Percentiles rank a stretch among this genome's conserved stretches.
Conservation (phyloP, 2,113 vertebrate genomes). For the Bubalus kerabau region DNA sequence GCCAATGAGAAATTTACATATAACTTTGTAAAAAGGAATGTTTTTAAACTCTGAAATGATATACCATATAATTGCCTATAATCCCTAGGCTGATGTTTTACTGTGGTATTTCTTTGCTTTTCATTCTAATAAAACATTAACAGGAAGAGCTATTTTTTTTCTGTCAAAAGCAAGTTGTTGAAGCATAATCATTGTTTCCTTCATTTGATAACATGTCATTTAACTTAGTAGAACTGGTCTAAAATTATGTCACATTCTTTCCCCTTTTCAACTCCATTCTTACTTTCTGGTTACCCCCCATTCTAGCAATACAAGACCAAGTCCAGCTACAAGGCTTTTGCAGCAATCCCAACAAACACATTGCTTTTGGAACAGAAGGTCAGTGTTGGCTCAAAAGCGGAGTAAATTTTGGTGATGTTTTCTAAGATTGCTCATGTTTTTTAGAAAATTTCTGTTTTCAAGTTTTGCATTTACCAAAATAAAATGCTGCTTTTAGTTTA, state of each 20-base stretch:
- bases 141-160: neutral
- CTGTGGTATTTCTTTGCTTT: neutral
- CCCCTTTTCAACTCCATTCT: constrained; percentile 63
- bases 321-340: constrained; percentile 94
- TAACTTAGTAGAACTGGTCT: constrained; percentile 60
- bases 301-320: constrained; percentile 92
- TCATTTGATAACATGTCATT: constrained; percentile 1
- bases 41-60: constrained; percentile 15
- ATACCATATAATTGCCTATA: neutral
- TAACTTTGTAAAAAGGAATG: neutral
- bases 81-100: constrained; percentile 21
- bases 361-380: constrained; percentile 98
- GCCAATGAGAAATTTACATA: constrained; percentile 25
- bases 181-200: neutral
- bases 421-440: neutral
- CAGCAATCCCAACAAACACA: constrained; percentile 97
- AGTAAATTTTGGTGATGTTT: constrained; percentile 2
- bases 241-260: neutral
- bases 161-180: constrained; percentile 35
- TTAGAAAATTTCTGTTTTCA: constrained; percentile 17
- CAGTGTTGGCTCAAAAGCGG: constrained; percentile 75
- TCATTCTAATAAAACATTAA: constrained; percentile 30
- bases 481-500: neutral
- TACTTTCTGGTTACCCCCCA: constrained; percentile 71
- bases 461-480: constrained; percentile 6